Evolutionary conservation across 2,888 invertebrate genomes (phyloP).

Genomic region (Nowickia ferox): DNA sequence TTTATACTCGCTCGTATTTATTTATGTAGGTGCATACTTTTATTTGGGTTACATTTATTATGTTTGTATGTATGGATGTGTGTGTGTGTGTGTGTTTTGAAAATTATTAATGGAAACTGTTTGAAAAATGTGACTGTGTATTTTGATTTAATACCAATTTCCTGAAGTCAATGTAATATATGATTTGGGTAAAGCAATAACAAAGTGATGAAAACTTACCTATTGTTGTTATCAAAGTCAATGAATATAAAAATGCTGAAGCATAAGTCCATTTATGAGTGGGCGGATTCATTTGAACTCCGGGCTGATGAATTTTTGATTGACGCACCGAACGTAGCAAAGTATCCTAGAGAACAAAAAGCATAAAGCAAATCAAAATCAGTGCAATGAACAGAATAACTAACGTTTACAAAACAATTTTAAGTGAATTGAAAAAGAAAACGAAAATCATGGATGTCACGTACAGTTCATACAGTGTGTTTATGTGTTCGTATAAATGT

Average conservation of each 20-base stretch:
- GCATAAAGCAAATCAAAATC: slow-evolving; percentile 22
- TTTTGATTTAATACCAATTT: background rate
- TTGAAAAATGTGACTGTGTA: background rate
- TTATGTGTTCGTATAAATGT: too few relatives aligned
- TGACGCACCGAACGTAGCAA: slow-evolving; percentile 83
- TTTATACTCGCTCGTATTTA: background rate
- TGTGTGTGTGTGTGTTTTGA: background rate
- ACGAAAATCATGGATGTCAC: slow-evolving; percentile 46
- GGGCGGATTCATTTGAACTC: slow-evolving; percentile 82
- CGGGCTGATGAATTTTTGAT: slow-evolving; percentile 83
- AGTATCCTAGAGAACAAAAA: slow-evolving; percentile 78
- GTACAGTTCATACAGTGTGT: background rate
- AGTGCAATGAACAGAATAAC: slow-evolving; percentile 33
- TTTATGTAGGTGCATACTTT: too few relatives aligned
- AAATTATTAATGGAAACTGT: slow-evolving; percentile 15
- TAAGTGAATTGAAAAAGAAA: slow-evolving; percentile 38
- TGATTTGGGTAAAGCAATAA: background rate
- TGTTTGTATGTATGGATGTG: too few relatives aligned
- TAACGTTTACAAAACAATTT: slow-evolving; percentile 29
- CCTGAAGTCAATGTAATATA: background rate
- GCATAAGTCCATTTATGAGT: slow-evolving; percentile 95
- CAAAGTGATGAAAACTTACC: slow-evolving; percentile 86
- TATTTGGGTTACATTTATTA: too few relatives aligned
- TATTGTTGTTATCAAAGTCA: slow-evolving; percentile 96
- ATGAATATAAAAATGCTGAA: slow-evolving; percentile 95